These are phyloP conservation scores for Galago senegalensis DNA, from an alignment of 2,797 vertebrate genomes.

Conservation along the genomic window DNA sequence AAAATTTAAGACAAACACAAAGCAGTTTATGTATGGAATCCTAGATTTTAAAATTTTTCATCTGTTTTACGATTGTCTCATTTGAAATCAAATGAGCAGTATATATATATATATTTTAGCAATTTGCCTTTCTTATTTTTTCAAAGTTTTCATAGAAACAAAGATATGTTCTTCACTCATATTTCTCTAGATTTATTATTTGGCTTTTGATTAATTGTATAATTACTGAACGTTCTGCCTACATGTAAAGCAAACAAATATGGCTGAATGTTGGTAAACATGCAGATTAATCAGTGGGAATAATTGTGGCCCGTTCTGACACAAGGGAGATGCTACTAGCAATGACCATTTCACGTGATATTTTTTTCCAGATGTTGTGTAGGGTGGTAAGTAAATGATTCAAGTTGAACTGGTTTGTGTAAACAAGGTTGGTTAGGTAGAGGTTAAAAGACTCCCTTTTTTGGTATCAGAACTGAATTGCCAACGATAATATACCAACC, in stretches of 20 bases:
- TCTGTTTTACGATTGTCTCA: constrained; percentile 24
- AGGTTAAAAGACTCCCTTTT: neutral
- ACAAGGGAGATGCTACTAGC: neutral
- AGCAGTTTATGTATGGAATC: neutral
- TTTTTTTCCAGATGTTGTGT: neutral
- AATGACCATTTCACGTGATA: neutral
- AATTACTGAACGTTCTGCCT: neutral
- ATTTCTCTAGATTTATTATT: neutral
- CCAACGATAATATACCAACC: neutral
- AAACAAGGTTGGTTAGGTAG: neutral
- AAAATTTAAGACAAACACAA: neutral
- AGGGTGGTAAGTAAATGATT: neutral
- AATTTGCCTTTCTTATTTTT: neutral
- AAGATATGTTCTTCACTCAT: neutral
- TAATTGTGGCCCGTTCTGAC: neutral
- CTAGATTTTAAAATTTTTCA: neutral
- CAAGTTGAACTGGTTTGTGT: neutral
- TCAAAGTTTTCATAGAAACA: neutral
- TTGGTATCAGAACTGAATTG: neutral
- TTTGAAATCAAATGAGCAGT: neutral
- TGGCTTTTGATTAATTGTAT: neutral
- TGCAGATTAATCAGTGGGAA: neutral
- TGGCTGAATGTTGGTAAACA: neutral
- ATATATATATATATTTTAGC: no score
- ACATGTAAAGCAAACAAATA: neutral